Evolutionary conservation across 2,113 vertebrate species (phyloP).

Genomic region (Hystrix cristata): DNA sequence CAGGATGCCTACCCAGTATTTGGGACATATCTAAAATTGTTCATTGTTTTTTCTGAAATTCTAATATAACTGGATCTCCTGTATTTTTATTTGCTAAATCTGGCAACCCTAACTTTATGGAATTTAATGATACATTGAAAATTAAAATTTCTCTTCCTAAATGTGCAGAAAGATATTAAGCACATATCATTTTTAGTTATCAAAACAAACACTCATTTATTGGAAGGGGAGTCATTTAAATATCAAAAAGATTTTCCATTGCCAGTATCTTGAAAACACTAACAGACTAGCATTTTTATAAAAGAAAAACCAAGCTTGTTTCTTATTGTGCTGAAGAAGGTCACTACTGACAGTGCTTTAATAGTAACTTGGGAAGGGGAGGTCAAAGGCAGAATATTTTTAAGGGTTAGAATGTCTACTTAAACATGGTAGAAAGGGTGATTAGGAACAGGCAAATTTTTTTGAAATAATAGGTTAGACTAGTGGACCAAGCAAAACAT

Average conservation of each 20-base stretch:
- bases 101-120: background rate
- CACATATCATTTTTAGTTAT: background rate
- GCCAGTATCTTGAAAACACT: background rate
- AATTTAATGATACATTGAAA: constrained; percentile 15
- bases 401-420: background rate
- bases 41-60: constrained; percentile 29
- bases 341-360: background rate
- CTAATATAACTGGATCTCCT: background rate
- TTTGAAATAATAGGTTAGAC: constrained; percentile 17
- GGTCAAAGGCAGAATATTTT: background rate
- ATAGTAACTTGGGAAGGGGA: background rate
- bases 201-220: background rate
- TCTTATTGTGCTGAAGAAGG: background rate
- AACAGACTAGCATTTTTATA: background rate
- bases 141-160: background rate
- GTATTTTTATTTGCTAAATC: constrained; percentile 39
- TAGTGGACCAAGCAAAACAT: background rate
- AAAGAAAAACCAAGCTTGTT: background rate
- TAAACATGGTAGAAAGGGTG: background rate
- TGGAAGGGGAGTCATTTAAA: background rate
- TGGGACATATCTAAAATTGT: background rate
- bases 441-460: background rate
- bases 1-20: background rate
- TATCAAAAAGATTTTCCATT: background rate
- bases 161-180: background rate